Evolutionary conservation across 2,797 vertebrate species (phyloP).

Genomic region (Vireo griseus): DNA sequence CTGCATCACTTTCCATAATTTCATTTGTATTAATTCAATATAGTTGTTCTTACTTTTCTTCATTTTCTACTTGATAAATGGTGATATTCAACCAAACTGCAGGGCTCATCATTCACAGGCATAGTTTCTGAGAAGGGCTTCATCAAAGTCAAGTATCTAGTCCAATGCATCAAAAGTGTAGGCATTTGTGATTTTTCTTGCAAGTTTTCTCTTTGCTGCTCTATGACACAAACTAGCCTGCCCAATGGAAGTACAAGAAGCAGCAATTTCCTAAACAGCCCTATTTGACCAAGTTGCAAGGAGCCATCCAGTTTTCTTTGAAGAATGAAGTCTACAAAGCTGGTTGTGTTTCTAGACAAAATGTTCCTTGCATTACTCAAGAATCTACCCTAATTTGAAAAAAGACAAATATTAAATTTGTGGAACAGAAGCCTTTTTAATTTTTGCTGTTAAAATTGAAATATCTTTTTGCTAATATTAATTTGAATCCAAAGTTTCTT

Average conservation of each 20-base stretch:
- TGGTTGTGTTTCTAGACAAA: not conserved
- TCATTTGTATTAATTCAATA: slow-evolving; percentile 8
- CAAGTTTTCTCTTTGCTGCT: not conserved
- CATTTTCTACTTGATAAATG: slow-evolving; percentile 27
- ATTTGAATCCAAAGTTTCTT: not conserved
- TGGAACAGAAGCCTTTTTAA: not conserved
- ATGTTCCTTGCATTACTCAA: not conserved
- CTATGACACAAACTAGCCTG: not conserved
- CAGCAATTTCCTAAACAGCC: not conserved
- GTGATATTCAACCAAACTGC: not conserved
- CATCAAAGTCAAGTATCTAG: slow-evolving; percentile 19
- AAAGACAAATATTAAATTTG: not conserved
- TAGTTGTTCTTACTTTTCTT: not conserved
- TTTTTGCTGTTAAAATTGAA: not conserved
- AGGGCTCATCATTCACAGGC: slow-evolving; percentile 18
- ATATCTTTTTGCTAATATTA: not conserved
- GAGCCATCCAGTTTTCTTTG: not conserved
- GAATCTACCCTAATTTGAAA: not conserved
- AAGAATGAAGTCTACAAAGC: not conserved
- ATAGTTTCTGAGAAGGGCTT: not conserved
- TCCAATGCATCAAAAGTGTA: not conserved
- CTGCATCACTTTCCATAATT: not conserved
- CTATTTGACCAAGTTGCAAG: not conserved
- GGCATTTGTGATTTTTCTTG: not conserved
- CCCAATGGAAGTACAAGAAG: not conserved